Percentiles rank a stretch among this genome's conserved stretches.
Evolutionary conservation across 2,797 vertebrate genomes (phyloP).

Genomic region (Epinephelus malabaricus): DNA sequence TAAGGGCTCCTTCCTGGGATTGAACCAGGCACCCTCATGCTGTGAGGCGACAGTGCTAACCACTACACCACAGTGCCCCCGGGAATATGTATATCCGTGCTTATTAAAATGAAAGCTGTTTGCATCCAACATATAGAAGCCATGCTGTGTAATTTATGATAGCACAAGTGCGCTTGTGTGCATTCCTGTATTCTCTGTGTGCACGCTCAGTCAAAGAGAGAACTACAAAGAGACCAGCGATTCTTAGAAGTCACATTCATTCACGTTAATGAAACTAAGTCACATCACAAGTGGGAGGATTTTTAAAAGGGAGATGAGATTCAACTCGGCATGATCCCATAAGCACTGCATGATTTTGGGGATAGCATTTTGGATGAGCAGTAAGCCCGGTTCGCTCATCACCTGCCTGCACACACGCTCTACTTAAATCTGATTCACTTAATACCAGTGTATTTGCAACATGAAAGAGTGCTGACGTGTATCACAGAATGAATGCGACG

Average conservation of each 20-base stretch:
- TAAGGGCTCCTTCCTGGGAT: too few species aligned
- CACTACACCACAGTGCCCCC: too few species aligned
- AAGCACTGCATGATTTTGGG: constrained; percentile 19
- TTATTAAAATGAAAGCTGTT: constrained; percentile 60
- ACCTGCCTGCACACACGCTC: constrained; percentile 46
- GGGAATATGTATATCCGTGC: constrained; percentile 3
- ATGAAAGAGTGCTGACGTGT: constrained; percentile 50
- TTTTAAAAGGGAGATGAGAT: constrained; percentile 25
- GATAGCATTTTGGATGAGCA: constrained; percentile 26
- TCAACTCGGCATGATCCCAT: constrained; percentile 18
- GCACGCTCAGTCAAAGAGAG: constrained; percentile 44
- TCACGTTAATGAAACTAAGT: constrained; percentile 43
- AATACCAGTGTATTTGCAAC: constrained; percentile 50
- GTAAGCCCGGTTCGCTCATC: constrained; percentile 41
- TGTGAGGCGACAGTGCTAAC: too few species aligned
- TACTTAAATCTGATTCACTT: constrained; percentile 56
- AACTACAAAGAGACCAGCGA: constrained; percentile 51
- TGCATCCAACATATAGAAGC: constrained; percentile 22
- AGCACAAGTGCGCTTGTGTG: constrained; percentile 28
- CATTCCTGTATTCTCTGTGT: constrained; percentile 21
- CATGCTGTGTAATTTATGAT: constrained; percentile 48
- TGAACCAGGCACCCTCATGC: too few species aligned
- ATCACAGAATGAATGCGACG: constrained; percentile 31
- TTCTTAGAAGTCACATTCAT: constrained; percentile 42
- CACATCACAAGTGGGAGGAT: background rate